Percentiles rank a stretch among this genome's conserved stretches.
These are phyloP conservation scores for Penelope pileata DNA, from an alignment of 2,113 vertebrate species.

Conservation along the genomic window DNA sequence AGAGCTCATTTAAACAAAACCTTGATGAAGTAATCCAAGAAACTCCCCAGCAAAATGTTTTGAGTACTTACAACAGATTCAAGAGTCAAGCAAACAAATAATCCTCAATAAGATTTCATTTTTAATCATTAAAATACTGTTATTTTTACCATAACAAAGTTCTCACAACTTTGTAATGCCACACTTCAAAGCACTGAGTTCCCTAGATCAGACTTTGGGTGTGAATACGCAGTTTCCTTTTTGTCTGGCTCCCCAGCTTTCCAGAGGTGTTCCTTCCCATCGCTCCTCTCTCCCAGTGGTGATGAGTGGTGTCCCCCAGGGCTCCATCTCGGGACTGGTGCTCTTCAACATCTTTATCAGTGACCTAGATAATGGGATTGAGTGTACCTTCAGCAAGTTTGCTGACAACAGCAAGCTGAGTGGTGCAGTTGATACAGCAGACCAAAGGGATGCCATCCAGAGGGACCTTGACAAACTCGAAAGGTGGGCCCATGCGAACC, in stretches of 20 bases:
- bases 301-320: too few species aligned
- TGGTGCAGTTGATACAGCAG: too few species aligned
- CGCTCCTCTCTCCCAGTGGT: not conserved
- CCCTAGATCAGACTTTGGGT: not conserved
- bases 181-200: not conserved
- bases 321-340: too few species aligned
- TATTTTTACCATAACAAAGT: not conserved
- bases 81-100: not conserved
- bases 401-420: too few species aligned
- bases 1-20: not conserved
- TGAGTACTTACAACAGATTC: not conserved
- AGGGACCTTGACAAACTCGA: too few species aligned
- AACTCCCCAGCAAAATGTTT: not conserved
- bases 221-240: not conserved
- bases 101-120: not conserved
- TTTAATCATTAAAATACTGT: not conserved
- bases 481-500: too few species aligned
- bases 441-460: too few species aligned
- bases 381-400: too few species aligned
- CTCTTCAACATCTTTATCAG: too few species aligned
- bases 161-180: not conserved
- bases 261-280: not conserved
- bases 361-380: too few species aligned
- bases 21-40: not conserved
- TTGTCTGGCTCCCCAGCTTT: not conserved